Base-by-base conservation (phyloP, 2,797 vertebrate genomes). In the Sebastes cheni region DNA sequence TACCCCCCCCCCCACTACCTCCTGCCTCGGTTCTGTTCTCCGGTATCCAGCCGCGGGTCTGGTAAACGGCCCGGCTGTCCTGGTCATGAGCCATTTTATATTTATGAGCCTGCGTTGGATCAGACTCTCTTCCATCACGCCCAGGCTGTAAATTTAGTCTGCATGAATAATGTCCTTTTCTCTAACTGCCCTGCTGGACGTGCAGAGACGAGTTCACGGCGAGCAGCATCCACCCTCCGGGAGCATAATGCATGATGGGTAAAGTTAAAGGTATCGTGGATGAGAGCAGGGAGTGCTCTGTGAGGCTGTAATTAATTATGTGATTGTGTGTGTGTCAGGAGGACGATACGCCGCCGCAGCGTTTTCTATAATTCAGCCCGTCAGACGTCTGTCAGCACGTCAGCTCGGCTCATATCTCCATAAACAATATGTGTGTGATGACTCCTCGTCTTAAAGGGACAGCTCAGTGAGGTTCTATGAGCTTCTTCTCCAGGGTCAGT, bases 91-190 rank as follows among this genome's bases (percentile, higher is more conserved):
- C 59, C 68, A 46, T 64, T 83, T 87, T 56, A 75, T 75, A 93
- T 91, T 88, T 87, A 91, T 85, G 89, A 88, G 79, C 75, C 61
- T n/a, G 76, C 84, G 82, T 77, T 79, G 83, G 88, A 91, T 89
- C 87, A 81, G 62, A 87, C 73, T 85, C 72, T 70, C 86, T 88
- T 88, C 90, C 88, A 90, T 92, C 88, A 90, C 86, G 72, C 80
- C 11, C 9, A 25, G 69, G 87, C 77, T 90, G 83, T 94, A 92
- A 92, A 93, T 93, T 91, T 75, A 84, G 66, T 81, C 76, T 82
- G 82, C 68, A 62, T 89, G 83, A 90, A 84, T 85, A 88, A 91
- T 91, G 75, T 88, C 83, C 81, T 89, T 83, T 77, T 79, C 75
- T 46, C 85, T 78, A 56, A 12, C 72, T 75, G 67, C 74, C 72